Conservation (phyloP, 2,888 invertebrate genomes). For the Parochlus steinenii region DNA sequence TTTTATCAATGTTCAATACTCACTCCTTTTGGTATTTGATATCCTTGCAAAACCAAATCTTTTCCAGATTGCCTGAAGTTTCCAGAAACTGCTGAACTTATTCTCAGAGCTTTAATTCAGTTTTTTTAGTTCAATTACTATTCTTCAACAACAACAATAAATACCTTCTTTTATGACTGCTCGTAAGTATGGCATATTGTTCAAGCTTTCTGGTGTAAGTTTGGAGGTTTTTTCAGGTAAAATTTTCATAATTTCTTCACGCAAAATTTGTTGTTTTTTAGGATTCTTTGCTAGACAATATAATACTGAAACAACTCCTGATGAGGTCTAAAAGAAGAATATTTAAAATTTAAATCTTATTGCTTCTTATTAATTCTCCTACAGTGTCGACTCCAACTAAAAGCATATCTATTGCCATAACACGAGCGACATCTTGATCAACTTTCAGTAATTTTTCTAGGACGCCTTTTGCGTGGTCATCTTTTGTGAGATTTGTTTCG, state of each 20-base stretch:
- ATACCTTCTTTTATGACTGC: conserved; percentile 61
- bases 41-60: conserved; percentile 44
- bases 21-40: conserved; percentile 42
- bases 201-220: conserved; percentile 29
- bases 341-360: conserved; percentile 34
- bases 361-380: conserved; percentile 32
- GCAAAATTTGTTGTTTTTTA: conserved; percentile 43
- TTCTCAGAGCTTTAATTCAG: too few species aligned
- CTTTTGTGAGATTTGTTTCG: conserved; percentile 9
- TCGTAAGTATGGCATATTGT: conserved; percentile 40
- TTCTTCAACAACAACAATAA: too few species aligned
- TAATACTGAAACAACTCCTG: conserved; percentile 36
- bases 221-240: conserved; percentile 27
- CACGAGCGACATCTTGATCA: conserved; percentile 33
- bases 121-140: too few species aligned
- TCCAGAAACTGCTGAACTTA: conserved; percentile 42
- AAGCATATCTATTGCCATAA: conserved; percentile 41
- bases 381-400: conserved; percentile 44
- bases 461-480: conserved; percentile 28
- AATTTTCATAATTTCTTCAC: conserved; percentile 35
- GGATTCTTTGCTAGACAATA: conserved; percentile 44
- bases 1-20: conserved; percentile 16
- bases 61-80: conserved; percentile 35
- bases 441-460: conserved; percentile 34
- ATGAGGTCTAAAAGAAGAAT: conserved; percentile 35